A percentile compares a stretch with the other conserved stretches of the same genome.
Evolutionary conservation across 2,797 vertebrate genomes (phyloP).

Genomic region (Neomorphus geoffroyi): DNA sequence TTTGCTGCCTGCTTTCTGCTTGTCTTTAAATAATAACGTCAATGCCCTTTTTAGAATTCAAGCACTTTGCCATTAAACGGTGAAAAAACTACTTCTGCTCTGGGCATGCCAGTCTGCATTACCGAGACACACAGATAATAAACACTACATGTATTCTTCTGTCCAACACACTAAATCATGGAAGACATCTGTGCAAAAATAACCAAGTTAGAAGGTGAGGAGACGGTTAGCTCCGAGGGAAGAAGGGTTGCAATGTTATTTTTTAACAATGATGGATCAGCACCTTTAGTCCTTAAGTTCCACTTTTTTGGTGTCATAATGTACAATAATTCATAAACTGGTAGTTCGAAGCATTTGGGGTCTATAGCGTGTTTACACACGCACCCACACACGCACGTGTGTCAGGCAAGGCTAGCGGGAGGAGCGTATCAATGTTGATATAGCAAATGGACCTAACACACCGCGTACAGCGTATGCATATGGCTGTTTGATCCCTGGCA

Average conservation of each 20-base stretch:
- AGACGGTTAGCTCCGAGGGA: not conserved
- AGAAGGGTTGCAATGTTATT: not conserved
- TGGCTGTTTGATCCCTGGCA: not conserved
- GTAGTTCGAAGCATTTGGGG: not conserved
- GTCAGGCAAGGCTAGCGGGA: not conserved
- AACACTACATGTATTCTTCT: not conserved
- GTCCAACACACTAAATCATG: not conserved
- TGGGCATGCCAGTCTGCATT: not conserved
- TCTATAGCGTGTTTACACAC: not conserved
- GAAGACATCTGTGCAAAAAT: not conserved
- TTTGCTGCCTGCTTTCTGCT: not conserved
- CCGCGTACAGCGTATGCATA: not conserved
- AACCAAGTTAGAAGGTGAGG: not conserved
- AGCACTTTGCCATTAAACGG: conserved; percentile 2
- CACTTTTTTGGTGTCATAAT: not conserved
- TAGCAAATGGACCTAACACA: not conserved
- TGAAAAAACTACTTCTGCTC: conserved; percentile 39
- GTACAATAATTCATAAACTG: not conserved
- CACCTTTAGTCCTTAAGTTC: not conserved
- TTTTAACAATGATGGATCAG: not conserved
- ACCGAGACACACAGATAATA: not conserved
- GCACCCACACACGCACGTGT: fast-evolving
- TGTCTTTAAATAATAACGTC: conserved; percentile 18
- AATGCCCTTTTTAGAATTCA: conserved; percentile 28
- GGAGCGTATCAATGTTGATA: not conserved